These are phyloP conservation scores for Crambe crambe DNA, from an alignment of 37 sponge, comb jelly and placozoan species.

Conservation along the genomic window DNA sequence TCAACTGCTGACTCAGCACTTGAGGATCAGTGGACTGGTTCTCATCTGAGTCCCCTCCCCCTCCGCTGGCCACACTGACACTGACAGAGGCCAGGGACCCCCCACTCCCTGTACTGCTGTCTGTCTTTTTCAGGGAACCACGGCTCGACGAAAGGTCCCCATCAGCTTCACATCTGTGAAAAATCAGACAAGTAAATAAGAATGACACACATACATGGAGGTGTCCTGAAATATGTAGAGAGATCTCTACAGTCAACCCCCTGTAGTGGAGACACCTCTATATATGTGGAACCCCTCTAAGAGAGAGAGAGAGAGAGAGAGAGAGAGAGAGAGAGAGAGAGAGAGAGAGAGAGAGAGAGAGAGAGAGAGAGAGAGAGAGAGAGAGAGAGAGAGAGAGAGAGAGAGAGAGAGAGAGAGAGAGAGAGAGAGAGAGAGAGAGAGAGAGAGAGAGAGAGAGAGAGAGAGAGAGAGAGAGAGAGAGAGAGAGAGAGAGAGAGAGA, in stretches of 20 bases:
- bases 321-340: conserved; percentile 28
- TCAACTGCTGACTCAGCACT: conserved; percentile 13
- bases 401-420: conserved; percentile 28
- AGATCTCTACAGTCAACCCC: too few relatives aligned
- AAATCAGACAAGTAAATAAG: too few relatives aligned
- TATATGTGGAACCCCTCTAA: too few relatives aligned
- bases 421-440: conserved; percentile 28
- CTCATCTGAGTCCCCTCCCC: background rate
- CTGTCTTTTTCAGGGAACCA: conserved; percentile 10
- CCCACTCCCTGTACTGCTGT: background rate
- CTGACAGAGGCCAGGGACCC: conserved; percentile 14
- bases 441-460: conserved; percentile 26
- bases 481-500: conserved; percentile 13
- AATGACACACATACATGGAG: too few relatives aligned
- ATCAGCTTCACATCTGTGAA: conserved; percentile 6
- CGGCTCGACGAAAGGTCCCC: background rate
- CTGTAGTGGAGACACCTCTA: too few relatives aligned
- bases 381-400: conserved; percentile 44
- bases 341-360: conserved; percentile 52
- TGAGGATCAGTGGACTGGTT: conserved; percentile 7
- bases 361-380: conserved; percentile 53
- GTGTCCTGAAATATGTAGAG: too few relatives aligned
- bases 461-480: conserved; percentile 30
- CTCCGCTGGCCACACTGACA: background rate
- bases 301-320: conserved; percentile 33